These are phyloP conservation scores for Caenorhabditis panamensis DNA, from an alignment of 2,888 invertebrate species.

Conservation along the genomic window DNA sequence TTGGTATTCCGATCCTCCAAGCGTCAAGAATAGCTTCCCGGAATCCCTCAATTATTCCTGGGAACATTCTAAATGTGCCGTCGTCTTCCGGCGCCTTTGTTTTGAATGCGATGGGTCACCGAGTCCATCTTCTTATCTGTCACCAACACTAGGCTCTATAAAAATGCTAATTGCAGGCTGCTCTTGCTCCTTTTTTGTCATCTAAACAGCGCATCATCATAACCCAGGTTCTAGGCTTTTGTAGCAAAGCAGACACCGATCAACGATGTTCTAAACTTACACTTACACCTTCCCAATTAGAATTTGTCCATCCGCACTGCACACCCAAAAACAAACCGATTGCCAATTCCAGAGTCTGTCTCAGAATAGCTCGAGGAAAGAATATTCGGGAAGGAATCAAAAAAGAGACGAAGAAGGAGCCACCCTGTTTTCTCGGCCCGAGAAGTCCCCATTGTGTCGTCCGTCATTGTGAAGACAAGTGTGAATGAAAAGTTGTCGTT, in stretches of 20 bases:
- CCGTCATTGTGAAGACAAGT: constrained; percentile 13
- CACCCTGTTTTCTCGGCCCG: not conserved
- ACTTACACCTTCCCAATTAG: too few species aligned
- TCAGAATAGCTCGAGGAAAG: too few species aligned
- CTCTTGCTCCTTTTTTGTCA: too few species aligned
- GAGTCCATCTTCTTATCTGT: not conserved
- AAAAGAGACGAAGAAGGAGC: not conserved
- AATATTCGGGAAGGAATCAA: not conserved
- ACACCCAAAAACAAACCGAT: too few species aligned
- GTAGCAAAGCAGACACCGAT: too few species aligned
- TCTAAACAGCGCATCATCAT: too few species aligned
- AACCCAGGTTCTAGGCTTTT: too few species aligned
- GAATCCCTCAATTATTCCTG: constrained; percentile 2
- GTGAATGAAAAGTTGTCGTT: constrained; percentile 11
- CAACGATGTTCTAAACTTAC: too few species aligned
- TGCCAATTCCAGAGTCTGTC: too few species aligned
- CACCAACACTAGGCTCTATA: not conserved
- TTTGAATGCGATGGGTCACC: not conserved
- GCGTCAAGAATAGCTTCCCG: not conserved
- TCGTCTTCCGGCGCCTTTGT: not conserved
- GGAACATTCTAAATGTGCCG: not conserved
- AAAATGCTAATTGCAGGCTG: not conserved
- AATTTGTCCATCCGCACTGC: too few species aligned
- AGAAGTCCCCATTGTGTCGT: constrained; percentile 17
- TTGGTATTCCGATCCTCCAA: not conserved